Evolutionary conservation across 2,888 invertebrate species (phyloP).

Genomic region (Frankliniella fusca): DNA sequence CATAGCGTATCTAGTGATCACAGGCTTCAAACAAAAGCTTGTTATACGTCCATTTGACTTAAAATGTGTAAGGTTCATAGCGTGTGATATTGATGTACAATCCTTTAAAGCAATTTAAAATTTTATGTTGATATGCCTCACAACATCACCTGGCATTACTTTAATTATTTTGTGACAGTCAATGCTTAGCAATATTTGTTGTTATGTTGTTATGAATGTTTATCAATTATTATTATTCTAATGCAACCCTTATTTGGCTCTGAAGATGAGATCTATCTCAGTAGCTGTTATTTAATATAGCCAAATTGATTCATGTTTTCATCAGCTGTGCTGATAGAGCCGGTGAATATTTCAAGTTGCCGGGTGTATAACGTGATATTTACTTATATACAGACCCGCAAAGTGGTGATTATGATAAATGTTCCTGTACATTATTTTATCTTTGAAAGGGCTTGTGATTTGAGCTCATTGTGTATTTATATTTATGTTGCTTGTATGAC

Average conservation of each 20-base stretch:
- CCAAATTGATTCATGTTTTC: not conserved
- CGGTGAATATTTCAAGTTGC: not conserved
- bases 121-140: not conserved
- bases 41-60: conserved; percentile 11
- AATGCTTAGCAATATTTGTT: not conserved
- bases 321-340: conserved; percentile 8
- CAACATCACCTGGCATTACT: not conserved
- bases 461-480: conserved; percentile 15
- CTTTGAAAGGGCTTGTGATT: not conserved
- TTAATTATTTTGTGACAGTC: not conserved
- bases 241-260: not conserved
- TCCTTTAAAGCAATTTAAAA: not conserved
- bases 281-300: conserved; percentile 3
- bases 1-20: conserved; percentile 1
- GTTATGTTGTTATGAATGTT: not conserved
- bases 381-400: conserved; percentile 21
- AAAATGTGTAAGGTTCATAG: not conserved
- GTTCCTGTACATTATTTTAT: conserved; percentile 18
- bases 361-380: conserved; percentile 17
- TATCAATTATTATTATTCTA: not conserved
- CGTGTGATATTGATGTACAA: conserved; percentile 21
- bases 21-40: not conserved
- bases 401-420: not conserved
- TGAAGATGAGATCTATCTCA: not conserved
- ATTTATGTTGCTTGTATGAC: conserved; percentile 21